Percentiles rank a stretch among this genome's conserved stretches.
Evolutionary conservation across 64 coral and sea anemone species (phyloP).

Genomic region (Dendrophyllia cribrosa): DNA sequence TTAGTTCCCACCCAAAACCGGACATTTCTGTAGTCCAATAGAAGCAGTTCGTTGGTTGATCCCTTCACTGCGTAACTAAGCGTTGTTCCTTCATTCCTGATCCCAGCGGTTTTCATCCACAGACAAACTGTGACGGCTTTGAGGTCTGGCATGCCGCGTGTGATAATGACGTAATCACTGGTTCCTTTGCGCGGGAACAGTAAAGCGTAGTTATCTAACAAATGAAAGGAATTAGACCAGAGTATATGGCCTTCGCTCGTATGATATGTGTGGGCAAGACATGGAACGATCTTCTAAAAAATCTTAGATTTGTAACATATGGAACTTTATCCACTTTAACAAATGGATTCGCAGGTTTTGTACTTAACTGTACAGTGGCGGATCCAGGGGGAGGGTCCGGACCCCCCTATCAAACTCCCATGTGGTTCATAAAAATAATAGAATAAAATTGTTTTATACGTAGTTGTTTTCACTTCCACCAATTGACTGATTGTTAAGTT

Average conservation of each 20-base stretch:
- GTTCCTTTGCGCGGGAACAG: conserved; percentile 50
- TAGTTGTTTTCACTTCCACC: no score
- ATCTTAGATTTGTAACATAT: background rate
- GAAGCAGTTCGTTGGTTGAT: conserved; percentile 32
- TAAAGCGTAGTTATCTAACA: background rate
- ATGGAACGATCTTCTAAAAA: background rate
- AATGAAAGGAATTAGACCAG: background rate
- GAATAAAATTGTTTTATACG: no score
- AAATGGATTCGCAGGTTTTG: no score
- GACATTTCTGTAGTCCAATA: conserved; percentile 39
- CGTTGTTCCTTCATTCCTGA: background rate
- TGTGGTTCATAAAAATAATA: no score
- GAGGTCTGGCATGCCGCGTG: conserved; percentile 33
- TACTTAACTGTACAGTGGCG: no score
- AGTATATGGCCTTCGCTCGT: no score
- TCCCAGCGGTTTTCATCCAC: conserved; percentile 57
- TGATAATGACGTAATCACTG: conserved; percentile 60
- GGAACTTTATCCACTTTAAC: no score
- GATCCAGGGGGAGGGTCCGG: no score
- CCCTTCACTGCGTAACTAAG: conserved; percentile 49
- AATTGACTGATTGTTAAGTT: no score
- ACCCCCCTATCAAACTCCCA: no score
- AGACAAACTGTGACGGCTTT: conserved; percentile 55
- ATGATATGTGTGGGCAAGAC: no score
- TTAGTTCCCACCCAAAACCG: background rate